These are phyloP conservation scores for Myotis yumanensis DNA, from an alignment of 2,113 vertebrate species.

Conservation along the genomic window DNA sequence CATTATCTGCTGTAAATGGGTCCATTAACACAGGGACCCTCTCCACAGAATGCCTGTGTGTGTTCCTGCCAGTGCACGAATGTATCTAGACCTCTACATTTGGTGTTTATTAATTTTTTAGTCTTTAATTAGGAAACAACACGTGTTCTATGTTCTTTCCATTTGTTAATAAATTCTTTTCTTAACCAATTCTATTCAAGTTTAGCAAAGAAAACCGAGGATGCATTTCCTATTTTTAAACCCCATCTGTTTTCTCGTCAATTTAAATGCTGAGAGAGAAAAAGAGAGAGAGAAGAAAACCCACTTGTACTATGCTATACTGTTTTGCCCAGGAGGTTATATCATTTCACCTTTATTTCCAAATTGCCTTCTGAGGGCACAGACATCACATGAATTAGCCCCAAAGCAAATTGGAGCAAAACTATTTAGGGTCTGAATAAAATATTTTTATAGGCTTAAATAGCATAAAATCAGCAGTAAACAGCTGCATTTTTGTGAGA, in stretches of 20 bases:
- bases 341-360: neutral
- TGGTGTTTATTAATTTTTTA: constrained; percentile 61
- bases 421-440: constrained; percentile 47
- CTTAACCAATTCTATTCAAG: constrained; percentile 61
- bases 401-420: constrained; percentile 28
- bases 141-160: constrained; percentile 52
- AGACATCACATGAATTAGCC: neutral
- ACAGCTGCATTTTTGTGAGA: neutral
- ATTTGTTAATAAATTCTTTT: constrained; percentile 72
- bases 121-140: constrained; percentile 65
- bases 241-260: constrained; percentile 29
- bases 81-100: constrained; percentile 27
- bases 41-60: neutral
- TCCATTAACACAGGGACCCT: neutral
- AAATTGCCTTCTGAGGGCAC: neutral
- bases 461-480: constrained; percentile 1
- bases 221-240: constrained; percentile 22
- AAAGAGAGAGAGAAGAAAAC: neutral
- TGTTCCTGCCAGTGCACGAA: neutral
- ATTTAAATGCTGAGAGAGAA: neutral
- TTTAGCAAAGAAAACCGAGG: constrained; percentile 39
- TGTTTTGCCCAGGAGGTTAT: neutral
- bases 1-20: neutral
- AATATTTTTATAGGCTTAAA: constrained; percentile 42
- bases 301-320: neutral